Conservation (phyloP, 2,113 vertebrate genomes). For the Paracanthobrama guichenoti region DNA sequence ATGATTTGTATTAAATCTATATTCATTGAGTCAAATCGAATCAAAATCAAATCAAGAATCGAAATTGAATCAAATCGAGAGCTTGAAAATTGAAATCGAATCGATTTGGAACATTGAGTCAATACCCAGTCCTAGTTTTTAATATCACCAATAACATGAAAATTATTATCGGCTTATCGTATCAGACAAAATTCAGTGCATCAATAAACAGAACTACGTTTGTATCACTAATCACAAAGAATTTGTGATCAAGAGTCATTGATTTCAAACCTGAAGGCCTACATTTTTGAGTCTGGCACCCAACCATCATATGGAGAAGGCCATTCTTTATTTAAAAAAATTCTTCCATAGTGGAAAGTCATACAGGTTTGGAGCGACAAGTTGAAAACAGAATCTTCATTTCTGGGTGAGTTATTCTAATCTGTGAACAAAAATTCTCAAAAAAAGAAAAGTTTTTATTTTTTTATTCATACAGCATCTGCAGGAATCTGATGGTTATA, state of each 20-base stretch:
- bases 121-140: too few species aligned
- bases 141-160: too few species aligned
- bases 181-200: too few species aligned
- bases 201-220: background rate
- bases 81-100: too few species aligned
- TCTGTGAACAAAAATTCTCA: background rate
- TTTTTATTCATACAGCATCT: background rate
- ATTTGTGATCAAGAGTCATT: background rate
- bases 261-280: background rate
- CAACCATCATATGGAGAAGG: background rate
- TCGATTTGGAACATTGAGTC: too few species aligned
- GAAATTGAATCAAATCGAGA: too few species aligned
- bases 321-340: background rate
- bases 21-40: too few species aligned
- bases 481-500: background rate
- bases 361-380: background rate
- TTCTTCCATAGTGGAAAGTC: background rate
- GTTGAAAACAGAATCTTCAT: background rate
- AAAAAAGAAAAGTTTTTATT: too few species aligned
- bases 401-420: background rate
- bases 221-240: background rate
- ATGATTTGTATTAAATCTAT: too few species aligned
- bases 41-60: too few species aligned
- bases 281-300: background rate
- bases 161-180: too few species aligned